phyloP scores from a whole-genome alignment of 35 echinoderm and acorn worm species.

The Hemicentrotus pulcherrimus region DNA sequence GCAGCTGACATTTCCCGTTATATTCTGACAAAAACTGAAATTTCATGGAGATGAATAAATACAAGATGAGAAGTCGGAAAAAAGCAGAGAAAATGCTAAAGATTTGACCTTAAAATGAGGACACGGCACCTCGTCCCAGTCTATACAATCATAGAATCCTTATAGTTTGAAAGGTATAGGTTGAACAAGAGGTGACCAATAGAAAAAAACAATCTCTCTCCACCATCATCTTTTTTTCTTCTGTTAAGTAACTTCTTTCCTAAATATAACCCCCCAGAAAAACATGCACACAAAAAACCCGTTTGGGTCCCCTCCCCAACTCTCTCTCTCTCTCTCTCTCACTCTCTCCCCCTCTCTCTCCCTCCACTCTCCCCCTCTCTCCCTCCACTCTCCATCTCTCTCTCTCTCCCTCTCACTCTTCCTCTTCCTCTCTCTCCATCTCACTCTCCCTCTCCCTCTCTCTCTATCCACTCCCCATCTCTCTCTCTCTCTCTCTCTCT shows the following conservation, averaged over 20 bases:
- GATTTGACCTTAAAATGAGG: constrained; percentile 7
- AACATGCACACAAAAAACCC: constrained; percentile 1
- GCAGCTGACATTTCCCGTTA: background rate
- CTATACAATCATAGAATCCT: background rate
- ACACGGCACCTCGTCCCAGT: background rate
- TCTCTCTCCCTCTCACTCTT: too few species aligned
- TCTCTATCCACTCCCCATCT: too few species aligned
- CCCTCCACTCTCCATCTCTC: too few species aligned
- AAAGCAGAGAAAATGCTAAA: background rate
- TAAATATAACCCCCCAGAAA: background rate
- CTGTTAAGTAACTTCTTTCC: background rate
- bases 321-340: background rate
- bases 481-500: too few species aligned
- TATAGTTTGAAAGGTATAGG: background rate
- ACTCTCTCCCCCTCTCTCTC: background rate
- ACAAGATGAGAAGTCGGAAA: background rate
- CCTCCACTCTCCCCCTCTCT: background rate
- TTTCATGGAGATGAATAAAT: background rate
- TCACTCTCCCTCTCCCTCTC: too few species aligned
- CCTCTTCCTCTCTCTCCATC: too few species aligned
- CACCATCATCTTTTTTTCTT: background rate
- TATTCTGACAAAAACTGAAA: background rate
- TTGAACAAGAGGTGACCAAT: background rate
- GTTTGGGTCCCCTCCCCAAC: background rate
- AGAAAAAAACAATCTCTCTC: background rate